Percentiles rank a stretch among this genome's conserved stretches.
phyloP scores from a whole-genome alignment of 2,888 invertebrate genomes.

The Netelia inedita region DNA sequence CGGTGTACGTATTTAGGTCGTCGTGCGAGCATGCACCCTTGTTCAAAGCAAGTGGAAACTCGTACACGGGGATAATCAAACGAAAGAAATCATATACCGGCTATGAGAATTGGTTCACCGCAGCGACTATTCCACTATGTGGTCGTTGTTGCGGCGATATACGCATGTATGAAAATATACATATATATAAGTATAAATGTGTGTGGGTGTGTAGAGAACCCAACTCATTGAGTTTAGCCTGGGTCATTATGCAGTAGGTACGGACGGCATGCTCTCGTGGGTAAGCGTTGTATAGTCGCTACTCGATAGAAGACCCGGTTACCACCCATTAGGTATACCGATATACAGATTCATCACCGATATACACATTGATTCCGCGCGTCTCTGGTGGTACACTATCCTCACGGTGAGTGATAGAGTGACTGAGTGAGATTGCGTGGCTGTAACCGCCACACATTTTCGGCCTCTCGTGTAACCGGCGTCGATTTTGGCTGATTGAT shows the following conservation, averaged over 20 bases:
- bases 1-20: slow-evolving; percentile 34
- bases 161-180: neutral
- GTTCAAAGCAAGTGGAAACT: slow-evolving; percentile 26
- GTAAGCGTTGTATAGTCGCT: too few species aligned
- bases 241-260: too few species aligned
- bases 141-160: neutral
- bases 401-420: neutral
- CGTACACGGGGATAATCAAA: slow-evolving; percentile 35
- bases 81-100: slow-evolving; percentile 19
- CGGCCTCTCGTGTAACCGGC: slow-evolving; percentile 36
- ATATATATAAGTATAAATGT: too few species aligned
- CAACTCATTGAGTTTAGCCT: too few species aligned
- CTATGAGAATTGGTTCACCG: slow-evolving; percentile 42
- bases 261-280: too few species aligned
- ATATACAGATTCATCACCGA: too few species aligned
- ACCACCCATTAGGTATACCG: too few species aligned
- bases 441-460: slow-evolving; percentile 39
- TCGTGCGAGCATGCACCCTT: neutral
- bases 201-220: neutral
- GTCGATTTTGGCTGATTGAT: slow-evolving; percentile 47
- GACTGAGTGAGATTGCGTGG: slow-evolving; percentile 35
- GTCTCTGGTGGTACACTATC: too few species aligned
- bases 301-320: too few species aligned
- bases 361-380: too few species aligned
- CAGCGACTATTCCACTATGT: neutral